Base-by-base conservation (phyloP, 1,140 invertebrate species). In the Lerema accius region DNA sequence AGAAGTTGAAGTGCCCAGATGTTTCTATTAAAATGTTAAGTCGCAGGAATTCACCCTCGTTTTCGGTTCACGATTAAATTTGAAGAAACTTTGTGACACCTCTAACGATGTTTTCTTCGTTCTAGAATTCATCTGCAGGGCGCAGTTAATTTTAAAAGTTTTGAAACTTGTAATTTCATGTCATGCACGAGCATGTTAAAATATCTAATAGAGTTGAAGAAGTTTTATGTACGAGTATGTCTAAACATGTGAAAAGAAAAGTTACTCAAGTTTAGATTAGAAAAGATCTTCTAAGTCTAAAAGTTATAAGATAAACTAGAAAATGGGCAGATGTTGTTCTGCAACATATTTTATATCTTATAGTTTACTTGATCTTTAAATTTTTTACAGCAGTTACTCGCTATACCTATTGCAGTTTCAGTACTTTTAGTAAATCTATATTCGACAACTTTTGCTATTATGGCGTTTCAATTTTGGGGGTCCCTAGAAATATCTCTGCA, bases 41-140 rank as follows among this genome's bases (percentile, higher is more conserved):
- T 45, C 13, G 4, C 13, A 43, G 40, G 15, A 40, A 56, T 56
- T 16, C 40, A 9, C 14, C 4, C 9, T 4, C 28, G 28, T 32
- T 32, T 9, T 32, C 19, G 19, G 10, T 75, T 71, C 64, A 65
- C 61, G 66, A 73, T 63, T 59, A 69, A 69, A 66, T 68, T 65
- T 43, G 51, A 37, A 65, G 46, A 59, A 81, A 84, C 69, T 82
- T 73, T 50, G 65, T 69, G 77, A 81, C 73, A 76, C 71, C 71
- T 77, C 66, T 77, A 76, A 82, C 68, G 71, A 82, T 76, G 70
- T 80, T 74, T 73, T 80, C 78, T 59, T 67, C 69, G 63, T 63
- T 76, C 72, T 76, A 69, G 67, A 77, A 58, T 82, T 82, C 72
- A 70, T 74, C 74, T 69, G 70, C 59, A 61, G 50, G 67, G 67